Base-by-base conservation (phyloP, 1,140 invertebrate species). In the Rhagoletis pomonella region DNA sequence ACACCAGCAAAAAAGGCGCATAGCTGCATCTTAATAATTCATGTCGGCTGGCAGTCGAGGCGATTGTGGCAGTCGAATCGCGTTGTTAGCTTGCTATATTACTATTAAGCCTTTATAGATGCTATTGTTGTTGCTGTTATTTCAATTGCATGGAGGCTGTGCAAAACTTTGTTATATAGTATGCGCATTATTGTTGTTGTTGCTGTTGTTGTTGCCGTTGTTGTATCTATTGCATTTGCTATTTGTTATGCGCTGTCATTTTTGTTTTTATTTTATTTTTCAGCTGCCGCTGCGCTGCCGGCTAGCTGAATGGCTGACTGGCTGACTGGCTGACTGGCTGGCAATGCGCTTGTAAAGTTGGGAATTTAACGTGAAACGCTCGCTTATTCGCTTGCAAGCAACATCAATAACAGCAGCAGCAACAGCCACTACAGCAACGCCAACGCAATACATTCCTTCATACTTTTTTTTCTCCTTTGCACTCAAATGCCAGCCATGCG, bases 221-320 rank as follows among this genome's bases (percentile, higher is more conserved):
- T 77, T 62, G 58, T n/a, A 14, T 62, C 59, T 86, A 65, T 62
- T 39, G 85, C 59, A 58, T 86, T 86, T 55, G 59, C 73, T 81
- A 81, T 81, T 62, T 86, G 85, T 86, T 86, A 62, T 86, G 85
- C 58, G 58, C 58, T 86, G 85, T 60, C 62, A 86, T 86, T 62
- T 42, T 86, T 60, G 39, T 55, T 39, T 4, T 59, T 85, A 17
- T 62, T 85, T 39, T 85, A 39, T 39, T 55, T 69, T 69, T 4
- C 60, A 4, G 10, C 10, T 67, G 64, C 5, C 6, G 64, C 39
- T 67, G 64, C 29, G 29, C 29, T 29, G 29, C 29, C 29, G 29
- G 29, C 29, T 29, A 29, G 29, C 29, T 29, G 29, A 29, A 29
- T 29, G 29, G 29, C 29, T 29, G 29, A 29, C 29, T 29, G 29